Evolutionary conservation across 2,888 invertebrate species (phyloP), one percentile per base, ranked within the genome.

Genomic region (Andricus quercusramuli): DNA sequence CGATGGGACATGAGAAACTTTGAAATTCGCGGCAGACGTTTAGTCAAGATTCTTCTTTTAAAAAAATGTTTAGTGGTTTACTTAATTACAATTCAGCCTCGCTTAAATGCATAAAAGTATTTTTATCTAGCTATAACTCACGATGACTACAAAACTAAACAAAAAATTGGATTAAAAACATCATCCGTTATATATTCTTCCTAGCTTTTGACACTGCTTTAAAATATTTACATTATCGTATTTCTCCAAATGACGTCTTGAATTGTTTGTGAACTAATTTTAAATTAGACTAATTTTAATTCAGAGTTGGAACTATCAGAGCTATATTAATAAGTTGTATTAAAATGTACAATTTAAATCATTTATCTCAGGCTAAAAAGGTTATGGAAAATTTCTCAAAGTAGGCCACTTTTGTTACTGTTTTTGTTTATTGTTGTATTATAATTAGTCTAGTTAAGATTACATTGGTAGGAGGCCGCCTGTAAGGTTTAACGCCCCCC

Each of bases 1-100:
- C 74, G 74, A 74, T 32, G 74, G 56, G 56, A 74, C 74, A 56
- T 74, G 56, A 59, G 74, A 74, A 74, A 74, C 56, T 74, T 74
- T 74, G 32, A 59, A 74, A 56, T 74, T 74, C 56, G 32, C 32
- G n/a, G 74, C 29, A 56, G 56, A 56, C 56, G 59, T 74, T 74
- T 51, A 56, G 56, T 51, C 74, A 59, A 74, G 51, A 56, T 56
- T 74, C n/a, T 59, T 74, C 74, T 74, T 56, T 56, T 22, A 56
- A 56, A 13, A 41, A 22, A 67, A 56, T 56, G 1, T 51, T 4
- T 44, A 51, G 56, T 74, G 74, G 51, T 74, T 74, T 56, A 20
- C 74, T 37, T 74, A 74, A 74, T 74, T 74, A 56, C 37, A 56
- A 74, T 51, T 37, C 32, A 56, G 47, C 29, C 32, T 74, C 37